Evolutionary conservation across 2,888 invertebrate genomes (phyloP).

Genomic region (Laspeyria flexula): DNA sequence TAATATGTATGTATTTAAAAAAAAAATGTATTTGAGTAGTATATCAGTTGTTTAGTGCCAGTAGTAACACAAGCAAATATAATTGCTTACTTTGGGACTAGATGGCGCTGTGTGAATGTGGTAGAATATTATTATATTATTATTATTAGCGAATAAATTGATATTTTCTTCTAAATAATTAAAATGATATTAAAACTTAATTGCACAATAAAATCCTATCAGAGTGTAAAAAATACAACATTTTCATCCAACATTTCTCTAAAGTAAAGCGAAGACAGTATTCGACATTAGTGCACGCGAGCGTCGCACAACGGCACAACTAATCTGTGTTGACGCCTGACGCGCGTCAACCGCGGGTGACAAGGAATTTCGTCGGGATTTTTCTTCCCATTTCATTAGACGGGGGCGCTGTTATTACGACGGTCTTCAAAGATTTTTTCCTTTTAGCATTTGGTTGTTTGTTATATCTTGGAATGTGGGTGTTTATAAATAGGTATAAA

Average conservation of each 20-base stretch:
- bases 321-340: constrained; percentile 65
- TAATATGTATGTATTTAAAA: no score
- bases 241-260: not conserved
- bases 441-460: constrained; percentile 19
- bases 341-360: constrained; percentile 56
- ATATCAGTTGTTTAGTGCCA: no score
- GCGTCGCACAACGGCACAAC: constrained; percentile 33
- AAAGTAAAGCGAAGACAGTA: constrained; percentile 1
- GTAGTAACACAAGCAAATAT: no score
- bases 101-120: no score
- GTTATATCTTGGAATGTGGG: constrained; percentile 6
- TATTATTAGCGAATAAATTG: no score
- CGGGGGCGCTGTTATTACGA: constrained; percentile 41
- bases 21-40: no score
- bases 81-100: no score
- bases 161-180: no score
- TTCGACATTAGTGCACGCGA: constrained; percentile 23
- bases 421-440: constrained; percentile 30
- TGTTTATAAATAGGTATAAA: constrained; percentile 3
- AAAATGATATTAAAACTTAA: no score
- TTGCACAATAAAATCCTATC: not conserved
- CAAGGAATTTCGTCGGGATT: constrained; percentile 56
- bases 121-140: no score
- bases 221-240: not conserved
- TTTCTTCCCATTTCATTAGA: constrained; percentile 58